Evolutionary conservation across 2,888 invertebrate species (phyloP), one percentile per base, ranked within the genome.

Genomic region (Enchytraeus crypticus): DNA sequence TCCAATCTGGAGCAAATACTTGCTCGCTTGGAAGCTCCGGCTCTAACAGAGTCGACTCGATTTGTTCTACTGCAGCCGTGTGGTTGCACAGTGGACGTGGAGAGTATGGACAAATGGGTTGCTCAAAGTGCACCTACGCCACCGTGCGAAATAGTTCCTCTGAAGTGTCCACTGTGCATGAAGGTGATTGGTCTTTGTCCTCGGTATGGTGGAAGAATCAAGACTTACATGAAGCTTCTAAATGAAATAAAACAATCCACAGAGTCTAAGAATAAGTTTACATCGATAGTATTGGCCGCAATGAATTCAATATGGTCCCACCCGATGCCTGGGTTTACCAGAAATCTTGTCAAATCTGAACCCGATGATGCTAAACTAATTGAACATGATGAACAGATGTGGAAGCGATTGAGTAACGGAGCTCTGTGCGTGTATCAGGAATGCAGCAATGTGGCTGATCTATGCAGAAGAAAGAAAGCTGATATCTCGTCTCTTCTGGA

Each of bases 91-190:
- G 53, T 82, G 49, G 81, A 81, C 69, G 72, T 72, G 1, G 60
- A 53, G 8, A 75, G 71, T 0, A 58, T 81, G 60, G 79, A 80
- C 63, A 26, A 65, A 5, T 77, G 71, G 71, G 69, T 77, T 64
- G 59, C 65, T 11, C 27, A 38, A 30, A 27, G 34, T 27, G 27
- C n/a, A 18, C 23, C 23, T 5, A 23, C 4, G n/a, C 55, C 27
- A 8, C 55, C 55, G 2, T 26, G 55, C 8, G 38, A 33, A 23
- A 33, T 33, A 2, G 34, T 38, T 11, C 27, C 5, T 21, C 27
- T 38, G 27, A 18, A 18, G 21, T 55, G 55, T n/a, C 55, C 55
- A 11, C 33, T 55, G 3, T 55, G 55, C 55, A 55, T 34, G 43
- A 2, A 18, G 11, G 38, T 55, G 55, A 33, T 55, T 26, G 43